These are phyloP conservation scores for Equus przewalskii DNA, from an alignment of 2,113 vertebrate genomes.

Conservation along the genomic window DNA sequence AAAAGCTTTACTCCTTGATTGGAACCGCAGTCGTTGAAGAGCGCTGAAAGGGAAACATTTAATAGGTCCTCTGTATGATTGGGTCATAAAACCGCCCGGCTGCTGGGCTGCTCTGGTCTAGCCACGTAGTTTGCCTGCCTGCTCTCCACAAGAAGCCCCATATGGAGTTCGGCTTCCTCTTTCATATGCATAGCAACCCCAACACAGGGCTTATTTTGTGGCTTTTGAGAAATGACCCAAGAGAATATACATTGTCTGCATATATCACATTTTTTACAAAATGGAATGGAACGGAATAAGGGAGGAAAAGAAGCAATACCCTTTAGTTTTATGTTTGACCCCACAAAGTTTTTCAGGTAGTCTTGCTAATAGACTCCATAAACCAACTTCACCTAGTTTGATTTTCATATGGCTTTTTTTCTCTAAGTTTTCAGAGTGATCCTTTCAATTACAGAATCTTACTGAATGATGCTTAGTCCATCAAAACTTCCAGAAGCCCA, in stretches of 20 bases:
- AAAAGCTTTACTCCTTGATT: slow-evolving; percentile 92
- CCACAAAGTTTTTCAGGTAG: background rate
- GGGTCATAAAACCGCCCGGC: slow-evolving; percentile 28
- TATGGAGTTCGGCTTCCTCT: background rate
- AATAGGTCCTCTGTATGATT: background rate
- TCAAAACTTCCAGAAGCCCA: background rate
- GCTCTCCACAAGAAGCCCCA: background rate
- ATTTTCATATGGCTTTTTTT: slow-evolving; percentile 29
- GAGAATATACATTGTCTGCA: background rate
- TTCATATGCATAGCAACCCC: background rate
- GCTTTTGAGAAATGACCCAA: slow-evolving; percentile 6
- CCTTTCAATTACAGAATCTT: background rate
- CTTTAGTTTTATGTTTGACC: slow-evolving; percentile 27
- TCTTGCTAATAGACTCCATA: background rate
- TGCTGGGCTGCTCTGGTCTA: background rate
- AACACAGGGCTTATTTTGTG: background rate
- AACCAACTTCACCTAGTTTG: background rate
- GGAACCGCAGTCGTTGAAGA: slow-evolving; percentile 92
- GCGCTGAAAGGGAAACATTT: slow-evolving; percentile 80
- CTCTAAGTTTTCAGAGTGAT: slow-evolving; percentile 1
- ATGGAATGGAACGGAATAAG: background rate
- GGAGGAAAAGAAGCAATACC: slow-evolving; percentile 28
- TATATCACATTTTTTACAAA: background rate
- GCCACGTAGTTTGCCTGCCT: background rate
- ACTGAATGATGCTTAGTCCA: background rate